phyloP scores from a whole-genome alignment of 2,888 invertebrate genomes.

The Diachrysia chrysitis region DNA sequence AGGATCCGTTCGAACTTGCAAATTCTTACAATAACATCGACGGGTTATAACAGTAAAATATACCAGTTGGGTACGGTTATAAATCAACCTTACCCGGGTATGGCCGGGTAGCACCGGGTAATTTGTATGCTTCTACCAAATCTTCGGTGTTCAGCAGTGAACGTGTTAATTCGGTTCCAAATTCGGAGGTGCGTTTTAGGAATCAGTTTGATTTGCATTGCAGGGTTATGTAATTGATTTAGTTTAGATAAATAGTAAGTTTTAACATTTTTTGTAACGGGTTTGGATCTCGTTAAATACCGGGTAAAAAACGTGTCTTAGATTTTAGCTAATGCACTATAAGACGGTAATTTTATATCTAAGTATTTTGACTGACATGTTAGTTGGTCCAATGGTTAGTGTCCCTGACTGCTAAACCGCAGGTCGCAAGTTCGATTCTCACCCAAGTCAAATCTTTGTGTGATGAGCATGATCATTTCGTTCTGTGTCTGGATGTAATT shows the following conservation, averaged over 20 bases:
- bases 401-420: too few relatives aligned
- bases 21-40: slow-evolving; percentile 37
- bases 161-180: slow-evolving; percentile 59
- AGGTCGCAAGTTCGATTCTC: too few relatives aligned
- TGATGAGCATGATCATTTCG: too few relatives aligned
- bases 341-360: too few relatives aligned
- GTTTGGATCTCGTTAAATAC: too few relatives aligned
- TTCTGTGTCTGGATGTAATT: too few relatives aligned
- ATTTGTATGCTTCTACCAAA: slow-evolving; percentile 57
- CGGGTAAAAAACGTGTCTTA: too few relatives aligned
- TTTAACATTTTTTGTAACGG: too few relatives aligned
- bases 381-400: too few relatives aligned
- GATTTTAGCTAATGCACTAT: too few relatives aligned
- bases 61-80: slow-evolving; percentile 42
- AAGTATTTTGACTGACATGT: too few relatives aligned
- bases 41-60: slow-evolving; percentile 49
- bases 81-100: slow-evolving; percentile 49
- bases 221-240: background rate
- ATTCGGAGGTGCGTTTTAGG: slow-evolving; percentile 19
- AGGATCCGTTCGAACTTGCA: slow-evolving; percentile 42
- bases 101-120: slow-evolving; percentile 7
- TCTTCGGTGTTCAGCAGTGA: slow-evolving; percentile 29
- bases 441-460: too few relatives aligned
- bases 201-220: slow-evolving; percentile 36
- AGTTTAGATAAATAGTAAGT: background rate